phyloP scores from a whole-genome alignment of 2,113 vertebrate species.

The Serinus canaria region DNA sequence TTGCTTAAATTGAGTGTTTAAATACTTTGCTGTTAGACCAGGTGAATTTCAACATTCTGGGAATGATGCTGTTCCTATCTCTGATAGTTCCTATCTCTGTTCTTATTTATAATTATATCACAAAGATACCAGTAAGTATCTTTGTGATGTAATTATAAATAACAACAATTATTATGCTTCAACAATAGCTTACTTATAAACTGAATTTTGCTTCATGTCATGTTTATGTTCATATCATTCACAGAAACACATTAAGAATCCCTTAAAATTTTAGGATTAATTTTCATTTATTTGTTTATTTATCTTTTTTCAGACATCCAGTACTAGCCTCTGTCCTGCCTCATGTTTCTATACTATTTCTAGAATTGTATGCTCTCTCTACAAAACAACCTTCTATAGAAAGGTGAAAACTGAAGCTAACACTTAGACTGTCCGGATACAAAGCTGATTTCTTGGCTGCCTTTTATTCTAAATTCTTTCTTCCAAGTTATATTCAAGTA shows the following conservation, averaged over 20 bases:
- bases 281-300: not conserved
- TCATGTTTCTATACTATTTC: not conserved
- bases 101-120: too few species aligned
- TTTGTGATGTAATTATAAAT: not conserved
- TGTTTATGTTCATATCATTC: not conserved
- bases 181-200: not conserved
- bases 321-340: not conserved
- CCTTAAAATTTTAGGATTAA: not conserved
- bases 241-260: not conserved
- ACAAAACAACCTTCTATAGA: not conserved
- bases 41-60: not conserved
- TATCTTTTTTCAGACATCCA: not conserved
- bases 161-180: not conserved
- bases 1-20: not conserved
- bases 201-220: not conserved
- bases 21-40: not conserved
- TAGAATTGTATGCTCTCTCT: not conserved
- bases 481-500: not conserved
- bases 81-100: too few species aligned
- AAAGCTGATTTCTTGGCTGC: not conserved
- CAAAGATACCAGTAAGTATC: not conserved
- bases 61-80: not conserved
- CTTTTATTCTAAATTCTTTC: not conserved
- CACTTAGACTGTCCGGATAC: not conserved
- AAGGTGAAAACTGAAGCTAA: not conserved